These are phyloP conservation scores for Neopelma chrysocephalum DNA, from an alignment of 2,797 vertebrate genomes.

Conservation along the genomic window DNA sequence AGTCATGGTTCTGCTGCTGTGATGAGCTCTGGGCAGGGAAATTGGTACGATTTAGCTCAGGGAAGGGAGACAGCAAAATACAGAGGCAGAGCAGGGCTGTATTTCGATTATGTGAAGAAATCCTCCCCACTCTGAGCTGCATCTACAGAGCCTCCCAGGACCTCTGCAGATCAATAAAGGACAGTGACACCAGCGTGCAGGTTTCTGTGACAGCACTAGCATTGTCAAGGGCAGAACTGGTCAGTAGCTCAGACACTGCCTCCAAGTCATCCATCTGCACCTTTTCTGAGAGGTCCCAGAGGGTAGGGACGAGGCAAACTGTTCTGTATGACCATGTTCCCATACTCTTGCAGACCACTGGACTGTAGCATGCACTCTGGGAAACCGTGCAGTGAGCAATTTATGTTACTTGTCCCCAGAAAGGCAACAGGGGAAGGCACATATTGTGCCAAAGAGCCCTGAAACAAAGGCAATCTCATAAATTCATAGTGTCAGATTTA, in stretches of 20 bases:
- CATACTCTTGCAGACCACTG: neutral
- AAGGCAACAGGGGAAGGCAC: neutral
- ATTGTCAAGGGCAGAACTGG: neutral
- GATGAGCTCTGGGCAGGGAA: neutral
- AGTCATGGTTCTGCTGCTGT: constrained; percentile 1
- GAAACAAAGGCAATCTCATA: neutral
- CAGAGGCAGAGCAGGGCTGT: neutral
- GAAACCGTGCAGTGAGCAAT: neutral
- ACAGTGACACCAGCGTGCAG: neutral
- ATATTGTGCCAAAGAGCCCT: neutral
- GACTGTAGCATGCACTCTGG: fast-evolving
- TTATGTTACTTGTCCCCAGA: neutral
- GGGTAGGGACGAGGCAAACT: neutral
- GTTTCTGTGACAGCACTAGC: neutral
- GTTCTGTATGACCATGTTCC: neutral
- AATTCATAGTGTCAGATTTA: neutral
- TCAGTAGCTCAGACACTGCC: neutral
- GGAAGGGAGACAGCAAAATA: neutral
- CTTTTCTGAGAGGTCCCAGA: neutral
- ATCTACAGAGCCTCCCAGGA: neutral
- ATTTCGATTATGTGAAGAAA: neutral
- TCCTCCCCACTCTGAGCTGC: neutral
- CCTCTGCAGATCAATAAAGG: constrained; percentile 9
- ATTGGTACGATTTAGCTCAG: neutral
- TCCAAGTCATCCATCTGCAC: neutral